Conservation (phyloP, 2,113 vertebrate species). For the Genyomyrus donnyi region DNA sequence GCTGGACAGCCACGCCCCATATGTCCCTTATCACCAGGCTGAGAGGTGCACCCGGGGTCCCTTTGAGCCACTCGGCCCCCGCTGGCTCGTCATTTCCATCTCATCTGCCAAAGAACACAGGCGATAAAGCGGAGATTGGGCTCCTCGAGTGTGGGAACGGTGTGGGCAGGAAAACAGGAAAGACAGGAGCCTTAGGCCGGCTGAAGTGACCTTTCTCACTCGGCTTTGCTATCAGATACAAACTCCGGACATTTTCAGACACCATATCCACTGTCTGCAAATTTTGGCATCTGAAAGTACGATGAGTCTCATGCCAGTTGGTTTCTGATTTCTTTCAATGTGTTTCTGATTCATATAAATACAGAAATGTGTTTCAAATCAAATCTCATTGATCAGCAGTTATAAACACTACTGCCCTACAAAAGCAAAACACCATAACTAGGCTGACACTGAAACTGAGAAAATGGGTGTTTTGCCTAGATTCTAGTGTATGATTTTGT, state of each 20-base stretch:
- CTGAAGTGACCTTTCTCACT: constrained; percentile 29
- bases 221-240: constrained; percentile 16
- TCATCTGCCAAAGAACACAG: constrained; percentile 73
- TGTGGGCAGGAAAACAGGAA: constrained; percentile 44
- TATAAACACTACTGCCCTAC: neutral
- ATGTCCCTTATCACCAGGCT: constrained; percentile 7
- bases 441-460: neutral
- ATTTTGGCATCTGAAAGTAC: neutral
- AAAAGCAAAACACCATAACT: neutral
- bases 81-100: constrained; percentile 57
- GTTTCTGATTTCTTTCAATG: neutral
- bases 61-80: constrained; percentile 37
- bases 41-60: constrained; percentile 36
- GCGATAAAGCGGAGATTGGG: constrained; percentile 50
- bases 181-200: constrained; percentile 45
- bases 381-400: neutral
- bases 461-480: neutral
- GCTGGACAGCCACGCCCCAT: neutral
- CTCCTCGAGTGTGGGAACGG: constrained; percentile 58
- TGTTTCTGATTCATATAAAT: constrained; percentile 27
- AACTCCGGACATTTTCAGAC: neutral
- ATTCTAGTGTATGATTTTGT: neutral
- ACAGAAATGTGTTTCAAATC: neutral
- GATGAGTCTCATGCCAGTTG: neutral
- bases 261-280: neutral